Evolutionary conservation across 2,888 invertebrate genomes (phyloP).

Genomic region (Caenorhabditis wallacei): DNA sequence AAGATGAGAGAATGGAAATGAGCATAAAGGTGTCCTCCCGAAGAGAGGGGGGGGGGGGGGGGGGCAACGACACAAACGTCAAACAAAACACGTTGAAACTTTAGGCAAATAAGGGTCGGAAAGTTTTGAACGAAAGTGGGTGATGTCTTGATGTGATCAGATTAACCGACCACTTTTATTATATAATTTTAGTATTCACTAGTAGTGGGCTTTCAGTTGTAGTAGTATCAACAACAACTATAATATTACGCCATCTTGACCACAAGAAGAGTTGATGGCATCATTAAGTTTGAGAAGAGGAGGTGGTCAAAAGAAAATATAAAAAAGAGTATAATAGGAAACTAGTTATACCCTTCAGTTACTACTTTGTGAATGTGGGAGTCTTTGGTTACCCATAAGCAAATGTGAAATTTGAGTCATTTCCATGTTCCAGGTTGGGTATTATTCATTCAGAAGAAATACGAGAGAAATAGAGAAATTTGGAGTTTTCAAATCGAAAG

Average conservation of each 20-base stretch:
- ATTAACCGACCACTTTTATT: conserved; percentile 8
- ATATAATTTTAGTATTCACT: not conserved
- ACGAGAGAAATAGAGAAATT: conserved; percentile 8
- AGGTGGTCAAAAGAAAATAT: conserved; percentile 19
- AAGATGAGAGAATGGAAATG: conserved; percentile 16
- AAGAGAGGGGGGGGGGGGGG: no score
- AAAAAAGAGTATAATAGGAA: conserved; percentile 17
- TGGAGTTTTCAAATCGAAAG: not conserved
- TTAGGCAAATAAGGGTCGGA: conserved; percentile 49
- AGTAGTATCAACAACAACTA: conserved; percentile 10
- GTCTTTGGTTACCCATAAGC: not conserved
- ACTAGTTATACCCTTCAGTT: conserved; percentile 6
- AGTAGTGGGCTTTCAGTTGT: not conserved
- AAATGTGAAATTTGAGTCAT: conserved; percentile 51
- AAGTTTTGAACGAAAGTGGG: conserved; percentile 24
- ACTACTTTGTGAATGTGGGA: conserved; percentile 23
- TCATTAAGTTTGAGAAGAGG: conserved; percentile 25
- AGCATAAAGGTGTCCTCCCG: conserved; percentile 37
- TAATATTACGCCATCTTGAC: conserved; percentile 1
- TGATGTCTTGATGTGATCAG: conserved; percentile 32
- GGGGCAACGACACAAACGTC: conserved; percentile 26
- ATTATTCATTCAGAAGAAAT: conserved; percentile 49
- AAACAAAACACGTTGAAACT: conserved; percentile 62
- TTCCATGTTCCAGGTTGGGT: conserved; percentile 50
- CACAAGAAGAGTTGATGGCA: conserved; percentile 17